A percentile compares a stretch with the other conserved stretches of the same genome.
Conservation (phyloP, 2,797 vertebrate species). For the Pipistrellus kuhlii region DNA sequence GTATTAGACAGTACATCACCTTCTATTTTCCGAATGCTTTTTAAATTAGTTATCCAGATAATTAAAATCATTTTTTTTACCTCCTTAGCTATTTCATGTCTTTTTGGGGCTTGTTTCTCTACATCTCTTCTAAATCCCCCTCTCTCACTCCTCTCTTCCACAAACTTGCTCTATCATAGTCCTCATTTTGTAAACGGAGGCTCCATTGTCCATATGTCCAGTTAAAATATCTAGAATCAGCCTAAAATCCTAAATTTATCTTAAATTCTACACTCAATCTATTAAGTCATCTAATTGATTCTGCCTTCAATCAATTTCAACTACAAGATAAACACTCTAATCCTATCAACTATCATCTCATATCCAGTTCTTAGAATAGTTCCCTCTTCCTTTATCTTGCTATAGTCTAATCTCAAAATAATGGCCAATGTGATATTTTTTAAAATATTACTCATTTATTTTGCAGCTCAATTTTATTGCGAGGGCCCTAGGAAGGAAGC, state of each 20-base stretch:
- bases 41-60: neutral
- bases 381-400: neutral
- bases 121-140: neutral
- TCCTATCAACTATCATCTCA: neutral
- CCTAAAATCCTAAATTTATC: neutral
- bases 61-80: slow-evolving; percentile 6
- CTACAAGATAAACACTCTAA: neutral
- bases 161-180: neutral
- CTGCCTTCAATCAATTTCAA: neutral
- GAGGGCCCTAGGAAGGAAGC: neutral
- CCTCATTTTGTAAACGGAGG: neutral
- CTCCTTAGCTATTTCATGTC: neutral
- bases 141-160: neutral
- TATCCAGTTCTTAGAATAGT: neutral
- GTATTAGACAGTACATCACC: neutral
- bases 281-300: neutral
- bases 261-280: neutral
- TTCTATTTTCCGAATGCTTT: neutral
- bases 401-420: neutral
- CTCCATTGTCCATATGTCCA: neutral
- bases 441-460: neutral
- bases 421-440: neutral
- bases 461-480: neutral
- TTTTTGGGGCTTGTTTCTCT: neutral
- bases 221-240: neutral